Evolutionary conservation across 1,140 invertebrate genomes (phyloP).

Genomic region (Nebria ingens): DNA sequence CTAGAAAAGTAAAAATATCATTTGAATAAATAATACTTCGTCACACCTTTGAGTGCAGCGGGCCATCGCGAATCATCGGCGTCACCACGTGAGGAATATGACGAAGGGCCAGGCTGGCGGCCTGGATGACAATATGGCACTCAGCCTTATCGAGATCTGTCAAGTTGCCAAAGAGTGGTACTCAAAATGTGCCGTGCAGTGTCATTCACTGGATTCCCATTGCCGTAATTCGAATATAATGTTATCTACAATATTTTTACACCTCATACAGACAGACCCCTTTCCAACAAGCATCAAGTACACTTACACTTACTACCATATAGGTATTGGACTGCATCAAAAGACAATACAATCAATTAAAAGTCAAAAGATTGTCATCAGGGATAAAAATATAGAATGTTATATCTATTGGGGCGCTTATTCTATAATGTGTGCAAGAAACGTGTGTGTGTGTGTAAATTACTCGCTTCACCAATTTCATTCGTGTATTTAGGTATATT

Average conservation of each 20-base stretch:
- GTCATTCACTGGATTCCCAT: constrained; percentile 12
- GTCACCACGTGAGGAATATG: background rate
- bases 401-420: too few relatives aligned
- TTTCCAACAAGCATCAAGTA: background rate
- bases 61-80: background rate
- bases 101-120: background rate
- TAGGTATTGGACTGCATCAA: too few relatives aligned
- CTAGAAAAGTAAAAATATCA: constrained; percentile 1
- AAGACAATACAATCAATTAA: too few relatives aligned
- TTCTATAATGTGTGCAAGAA: too few relatives aligned
- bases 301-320: background rate
- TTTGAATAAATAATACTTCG: constrained; percentile 7
- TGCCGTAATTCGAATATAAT: constrained; percentile 18
- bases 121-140: background rate
- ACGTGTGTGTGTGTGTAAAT: too few relatives aligned
- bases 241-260: constrained; percentile 13
- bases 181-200: constrained; percentile 17
- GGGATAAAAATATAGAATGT: too few relatives aligned
- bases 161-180: constrained; percentile 18
- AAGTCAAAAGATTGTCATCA: too few relatives aligned
- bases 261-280: too few relatives aligned
- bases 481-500: too few relatives aligned
- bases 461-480: too few relatives aligned
- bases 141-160: constrained; percentile 17
- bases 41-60: constrained; percentile 3